Evolutionary conservation across 2,113 vertebrate species (phyloP), one percentile per base, ranked within the genome.

Genomic region (Aphelocoma coerulescens): DNA sequence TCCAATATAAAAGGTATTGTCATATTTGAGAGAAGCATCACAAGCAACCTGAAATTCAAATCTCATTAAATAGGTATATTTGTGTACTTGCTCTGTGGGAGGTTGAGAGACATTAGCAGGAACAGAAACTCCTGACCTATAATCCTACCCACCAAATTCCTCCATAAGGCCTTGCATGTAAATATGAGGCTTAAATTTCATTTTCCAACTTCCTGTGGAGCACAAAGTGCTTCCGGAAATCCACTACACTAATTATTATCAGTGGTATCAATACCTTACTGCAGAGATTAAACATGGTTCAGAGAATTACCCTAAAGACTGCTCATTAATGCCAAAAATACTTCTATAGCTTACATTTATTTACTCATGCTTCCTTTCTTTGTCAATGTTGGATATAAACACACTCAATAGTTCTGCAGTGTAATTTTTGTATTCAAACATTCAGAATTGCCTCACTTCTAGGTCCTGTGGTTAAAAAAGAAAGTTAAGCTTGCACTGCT

Each of bases 391-490:
- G 46, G 16, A 58, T 76, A 67, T 62, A 68, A 94, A 93, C 48
- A 75, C 19, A 65, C 17, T 48, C 52, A 89, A 10, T 14, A 49
- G 26, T 18, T 57, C 12, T 58, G 76, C 41, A 48, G n/a, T 67
- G 33, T 39, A 57, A 49, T 30, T 76, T 95, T 58, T 62, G 67
- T 74, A 90, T 85, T 88, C 71, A 96, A 55, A 88, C 68, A 93
- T 91, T 89, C 77, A 80, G 89, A 96, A 96, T 39, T 84, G 78
- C n/a, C 67, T 91, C 72, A 66, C 22, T 74, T 88, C 28, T 39
- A 81, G 44, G 35, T 73, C 78, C 71, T 58, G 86, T 48, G 54
- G 46, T 68, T 89, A 37, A 46, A 84, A 85, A 78, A 80, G 26
- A 35, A 68, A 69, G 44, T 89, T 71, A 71, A 73, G 48, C 22